Conservation (phyloP, 2,888 invertebrate species). For the Ornithoptera priamus region DNA sequence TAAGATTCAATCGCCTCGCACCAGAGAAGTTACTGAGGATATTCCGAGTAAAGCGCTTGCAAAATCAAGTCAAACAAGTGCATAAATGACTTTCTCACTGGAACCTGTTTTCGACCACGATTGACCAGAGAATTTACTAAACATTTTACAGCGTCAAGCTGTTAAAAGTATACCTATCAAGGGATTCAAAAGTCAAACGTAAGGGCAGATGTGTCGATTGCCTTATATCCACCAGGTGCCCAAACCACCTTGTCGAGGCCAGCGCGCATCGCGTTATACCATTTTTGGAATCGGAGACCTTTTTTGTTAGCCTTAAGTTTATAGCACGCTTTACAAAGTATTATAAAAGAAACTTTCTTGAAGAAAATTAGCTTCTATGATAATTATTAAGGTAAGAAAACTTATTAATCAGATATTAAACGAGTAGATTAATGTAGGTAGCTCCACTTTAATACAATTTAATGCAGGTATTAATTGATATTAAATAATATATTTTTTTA, state of each 20-base stretch:
- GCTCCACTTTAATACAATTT: too few relatives aligned
- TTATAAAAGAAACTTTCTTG: too few relatives aligned
- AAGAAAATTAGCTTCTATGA: too few relatives aligned
- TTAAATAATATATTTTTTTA: too few relatives aligned
- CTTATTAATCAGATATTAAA: too few relatives aligned
- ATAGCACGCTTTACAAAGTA: constrained; percentile 31
- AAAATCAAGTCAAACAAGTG: constrained; percentile 16
- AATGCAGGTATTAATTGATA: too few relatives aligned
- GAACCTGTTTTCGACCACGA: constrained; percentile 22
- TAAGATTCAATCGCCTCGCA: constrained; percentile 21
- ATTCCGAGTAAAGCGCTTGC: constrained; percentile 20
- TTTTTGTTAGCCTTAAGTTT: constrained; percentile 52
- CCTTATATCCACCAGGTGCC: constrained; percentile 50
- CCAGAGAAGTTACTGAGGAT: constrained; percentile 12
- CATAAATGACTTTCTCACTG: constrained; percentile 20
- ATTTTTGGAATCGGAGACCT: constrained; percentile 52
- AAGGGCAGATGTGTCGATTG: constrained; percentile 49
- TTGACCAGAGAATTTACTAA: neutral
- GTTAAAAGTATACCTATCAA: neutral
- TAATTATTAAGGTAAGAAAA: too few relatives aligned
- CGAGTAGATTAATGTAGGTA: too few relatives aligned
- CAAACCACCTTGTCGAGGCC: constrained; percentile 49
- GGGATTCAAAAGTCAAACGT: constrained; percentile 15
- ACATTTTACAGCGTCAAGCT: neutral
- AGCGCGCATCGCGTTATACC: constrained; percentile 40